These are phyloP conservation scores for Amaurobius ferox DNA, from an alignment of 2,888 invertebrate species.

Conservation along the genomic window DNA sequence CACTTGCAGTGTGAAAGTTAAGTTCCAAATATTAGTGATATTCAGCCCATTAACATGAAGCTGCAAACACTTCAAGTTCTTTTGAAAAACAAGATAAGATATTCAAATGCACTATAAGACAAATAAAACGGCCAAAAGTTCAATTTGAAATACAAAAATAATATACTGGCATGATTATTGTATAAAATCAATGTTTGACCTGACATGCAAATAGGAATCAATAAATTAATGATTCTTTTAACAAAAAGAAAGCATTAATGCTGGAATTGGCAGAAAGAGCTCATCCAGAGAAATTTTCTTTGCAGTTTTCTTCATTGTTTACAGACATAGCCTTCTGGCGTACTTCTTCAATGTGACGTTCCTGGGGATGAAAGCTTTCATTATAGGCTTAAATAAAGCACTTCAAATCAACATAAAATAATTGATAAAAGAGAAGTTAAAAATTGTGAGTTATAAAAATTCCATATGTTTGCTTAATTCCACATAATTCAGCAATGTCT, in stretches of 20 bases:
- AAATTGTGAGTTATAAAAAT: too few species aligned
- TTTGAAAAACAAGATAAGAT: neutral
- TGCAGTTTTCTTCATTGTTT: conserved; percentile 54
- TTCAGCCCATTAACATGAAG: neutral
- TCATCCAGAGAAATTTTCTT: conserved; percentile 67
- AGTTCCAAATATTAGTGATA: neutral
- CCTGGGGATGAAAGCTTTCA: conserved; percentile 25
- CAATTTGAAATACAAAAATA: neutral
- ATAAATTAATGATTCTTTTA: neutral
- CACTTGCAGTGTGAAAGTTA: neutral
- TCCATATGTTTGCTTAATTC: too few species aligned
- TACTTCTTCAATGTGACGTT: conserved; percentile 64
- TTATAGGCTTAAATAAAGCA: too few species aligned
- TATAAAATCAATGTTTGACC: neutral
- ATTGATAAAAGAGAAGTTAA: too few species aligned
- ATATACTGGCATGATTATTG: neutral
- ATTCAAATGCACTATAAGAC: neutral
- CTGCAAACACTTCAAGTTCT: neutral
- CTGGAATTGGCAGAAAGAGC: neutral
- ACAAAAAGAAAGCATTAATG: neutral
- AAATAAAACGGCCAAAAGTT: neutral
- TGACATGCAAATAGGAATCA: neutral
- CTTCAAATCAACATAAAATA: too few species aligned
- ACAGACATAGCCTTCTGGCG: conserved; percentile 64
- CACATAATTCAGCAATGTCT: too few species aligned